Percentiles rank a stretch among this genome's conserved stretches.
phyloP scores from a whole-genome alignment of 1,140 invertebrate genomes.

The Sesamia nonagrioides region DNA sequence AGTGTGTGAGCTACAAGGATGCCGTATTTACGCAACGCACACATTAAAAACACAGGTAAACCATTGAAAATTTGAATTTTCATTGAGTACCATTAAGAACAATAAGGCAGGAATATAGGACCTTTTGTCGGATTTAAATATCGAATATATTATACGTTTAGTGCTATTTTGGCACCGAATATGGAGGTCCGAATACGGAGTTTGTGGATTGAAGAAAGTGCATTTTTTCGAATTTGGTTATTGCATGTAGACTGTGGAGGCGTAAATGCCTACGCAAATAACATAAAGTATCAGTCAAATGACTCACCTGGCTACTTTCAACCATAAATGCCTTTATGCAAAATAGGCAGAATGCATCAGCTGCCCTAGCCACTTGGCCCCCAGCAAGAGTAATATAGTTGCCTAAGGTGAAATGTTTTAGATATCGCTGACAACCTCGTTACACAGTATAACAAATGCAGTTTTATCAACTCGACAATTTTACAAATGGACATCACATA shows the following conservation, averaged over 20 bases:
- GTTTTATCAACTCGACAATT: conserved; percentile 17
- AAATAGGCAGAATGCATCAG: conserved; percentile 10
- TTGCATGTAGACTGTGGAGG: not conserved
- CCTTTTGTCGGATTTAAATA: no score
- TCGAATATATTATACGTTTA: no score
- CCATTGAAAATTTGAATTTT: no score
- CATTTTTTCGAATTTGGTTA: not conserved
- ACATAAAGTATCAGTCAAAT: not conserved
- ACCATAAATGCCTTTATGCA: not conserved
- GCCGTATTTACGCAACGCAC: no score
- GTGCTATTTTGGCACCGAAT: no score
- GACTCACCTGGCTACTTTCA: conserved; percentile 7
- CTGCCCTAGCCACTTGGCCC: not conserved
- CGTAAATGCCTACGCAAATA: not conserved
- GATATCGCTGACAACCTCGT: conserved; percentile 1
- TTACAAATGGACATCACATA: conserved; percentile 7
- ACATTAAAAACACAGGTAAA: no score
- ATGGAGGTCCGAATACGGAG: no score
- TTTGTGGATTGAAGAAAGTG: not conserved
- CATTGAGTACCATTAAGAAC: no score
- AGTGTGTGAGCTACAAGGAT: no score
- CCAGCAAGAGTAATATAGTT: conserved; percentile 6
- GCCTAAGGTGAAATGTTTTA: conserved; percentile 1
- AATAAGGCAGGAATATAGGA: no score
- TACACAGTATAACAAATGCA: not conserved